Base-by-base conservation (phyloP, 2,888 invertebrate genomes). In the Drosophila niveifrons region DNA sequence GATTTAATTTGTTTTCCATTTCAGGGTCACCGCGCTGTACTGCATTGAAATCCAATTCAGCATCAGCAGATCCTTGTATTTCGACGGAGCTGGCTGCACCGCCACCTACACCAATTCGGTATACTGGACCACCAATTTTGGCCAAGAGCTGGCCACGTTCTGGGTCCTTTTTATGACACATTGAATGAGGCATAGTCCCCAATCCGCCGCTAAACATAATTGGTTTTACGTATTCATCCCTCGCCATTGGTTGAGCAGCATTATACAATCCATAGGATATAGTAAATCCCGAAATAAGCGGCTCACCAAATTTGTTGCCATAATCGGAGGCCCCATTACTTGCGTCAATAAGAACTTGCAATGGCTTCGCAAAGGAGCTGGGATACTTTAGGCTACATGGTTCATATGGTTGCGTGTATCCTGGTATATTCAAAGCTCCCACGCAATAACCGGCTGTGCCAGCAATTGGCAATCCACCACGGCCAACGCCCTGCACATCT, bases 261-360 rank as follows among this genome's bases (percentile, higher is more conserved):
- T 96, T 94, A 18, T 93, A 93, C 90, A 97, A 93, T 1, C 99
- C 99, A 91, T 97, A 99, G 0, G 98, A 96, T 59, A 98, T 95
- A 0, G 96, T 96, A 92, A 99, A 99, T 6, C 99, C 99, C 88
- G 94, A 93, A 73, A 99, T 95, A 0, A 99, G 94, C 0, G 99
- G 99, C 92, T 99, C 99, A 0, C 99, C 99, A 93, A 99, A 99
- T 93, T 99, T 99, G 92, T 99, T 99, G 7, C 99, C 99, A 92
- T 99, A 99, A 92, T 99, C 99, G 0, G 98, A 98, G 2, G 99
- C 99, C 1, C 99, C 99, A 91, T 99, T 98, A 91, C 98, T 98
- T 0, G 99, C 99, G 92, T 99, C 98, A 29, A 99, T 95, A 17
- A 98, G 95, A 47, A 99, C 96, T 91, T 98, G 96, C 11, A 97